Conservation (phyloP, 2,888 invertebrate genomes). For the Macrosoma leucophasiata region DNA sequence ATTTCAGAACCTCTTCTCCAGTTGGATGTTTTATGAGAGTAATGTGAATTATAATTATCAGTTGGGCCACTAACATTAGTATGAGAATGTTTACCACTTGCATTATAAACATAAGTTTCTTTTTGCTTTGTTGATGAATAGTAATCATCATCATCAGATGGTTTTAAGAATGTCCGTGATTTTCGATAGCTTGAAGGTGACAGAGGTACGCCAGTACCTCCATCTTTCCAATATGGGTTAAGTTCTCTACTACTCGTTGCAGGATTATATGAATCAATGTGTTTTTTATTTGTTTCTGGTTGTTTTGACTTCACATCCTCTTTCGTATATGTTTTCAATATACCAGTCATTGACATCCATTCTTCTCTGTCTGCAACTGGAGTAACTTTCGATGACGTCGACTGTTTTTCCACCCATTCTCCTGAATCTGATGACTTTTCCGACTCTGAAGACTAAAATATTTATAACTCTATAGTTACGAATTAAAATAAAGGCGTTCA, state of each 20-base stretch:
- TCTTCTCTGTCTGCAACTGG: conserved; percentile 76
- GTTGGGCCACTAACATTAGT: no score
- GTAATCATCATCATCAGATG: conserved; percentile 46
- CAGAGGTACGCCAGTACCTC: conserved; percentile 88
- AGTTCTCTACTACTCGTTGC: conserved; percentile 85
- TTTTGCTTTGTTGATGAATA: conserved; percentile 39
- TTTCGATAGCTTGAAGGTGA: conserved; percentile 49
- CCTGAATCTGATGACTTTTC: conserved; percentile 53
- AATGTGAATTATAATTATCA: conserved; percentile 25
- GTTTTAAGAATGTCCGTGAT: conserved; percentile 54
- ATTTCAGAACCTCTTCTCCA: conserved; percentile 25
- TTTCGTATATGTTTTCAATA: conserved; percentile 61
- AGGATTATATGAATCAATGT: conserved; percentile 79
- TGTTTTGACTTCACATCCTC: conserved; percentile 64
- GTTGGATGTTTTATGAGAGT: conserved; percentile 18
- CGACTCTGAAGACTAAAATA: conserved; percentile 45
- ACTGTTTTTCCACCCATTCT: conserved; percentile 78
- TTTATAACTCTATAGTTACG: conserved; percentile 5
- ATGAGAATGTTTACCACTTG: no score
- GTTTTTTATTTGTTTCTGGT: conserved; percentile 67
- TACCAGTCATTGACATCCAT: conserved; percentile 85
- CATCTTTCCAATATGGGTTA: conserved; percentile 95
- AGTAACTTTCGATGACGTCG: conserved; percentile 24
- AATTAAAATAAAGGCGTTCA: no score
- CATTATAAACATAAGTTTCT: conserved; percentile 7